phyloP scores from a whole-genome alignment of 2,113 vertebrate genomes.

The Lathamus discolor region DNA sequence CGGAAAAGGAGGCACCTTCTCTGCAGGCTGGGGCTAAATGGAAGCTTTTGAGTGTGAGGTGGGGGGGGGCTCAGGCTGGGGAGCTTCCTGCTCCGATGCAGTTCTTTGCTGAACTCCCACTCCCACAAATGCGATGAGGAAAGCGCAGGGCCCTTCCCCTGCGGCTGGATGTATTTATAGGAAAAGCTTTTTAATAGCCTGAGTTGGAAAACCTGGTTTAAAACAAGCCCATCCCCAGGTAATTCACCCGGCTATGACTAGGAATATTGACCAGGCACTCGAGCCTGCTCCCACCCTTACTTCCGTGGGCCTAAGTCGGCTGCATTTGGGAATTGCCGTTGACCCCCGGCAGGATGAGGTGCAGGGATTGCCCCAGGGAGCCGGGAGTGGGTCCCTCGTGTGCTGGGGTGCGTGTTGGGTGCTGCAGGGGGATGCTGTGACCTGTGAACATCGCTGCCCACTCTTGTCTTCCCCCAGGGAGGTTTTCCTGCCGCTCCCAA shows the following conservation, averaged over 20 bases:
- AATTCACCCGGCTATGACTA: neutral
- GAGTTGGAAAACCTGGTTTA: neutral
- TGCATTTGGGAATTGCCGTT: neutral
- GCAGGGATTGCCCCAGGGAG: neutral
- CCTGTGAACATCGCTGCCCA: accelerated
- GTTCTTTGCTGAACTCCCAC: neutral
- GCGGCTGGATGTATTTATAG: neutral
- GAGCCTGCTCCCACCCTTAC: neutral
- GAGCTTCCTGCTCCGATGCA: neutral
- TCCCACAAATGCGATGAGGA: neutral
- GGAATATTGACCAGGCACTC: neutral
- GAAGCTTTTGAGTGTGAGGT: neutral
- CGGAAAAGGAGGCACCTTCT: neutral
- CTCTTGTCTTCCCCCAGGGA: neutral
- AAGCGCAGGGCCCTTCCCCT: neutral
- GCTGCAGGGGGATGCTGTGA: accelerated
- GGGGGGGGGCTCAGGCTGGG: neutral
- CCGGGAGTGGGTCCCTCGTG: accelerated
- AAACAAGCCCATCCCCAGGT: neutral
- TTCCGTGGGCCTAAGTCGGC: accelerated
- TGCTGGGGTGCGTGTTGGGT: accelerated
- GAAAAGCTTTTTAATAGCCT: neutral
- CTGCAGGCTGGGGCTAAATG: neutral
- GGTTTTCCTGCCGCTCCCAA: neutral
- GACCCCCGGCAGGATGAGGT: accelerated